Evolutionary conservation across 2,888 invertebrate species (phyloP).

Genomic region (Oeneis ivallda): DNA sequence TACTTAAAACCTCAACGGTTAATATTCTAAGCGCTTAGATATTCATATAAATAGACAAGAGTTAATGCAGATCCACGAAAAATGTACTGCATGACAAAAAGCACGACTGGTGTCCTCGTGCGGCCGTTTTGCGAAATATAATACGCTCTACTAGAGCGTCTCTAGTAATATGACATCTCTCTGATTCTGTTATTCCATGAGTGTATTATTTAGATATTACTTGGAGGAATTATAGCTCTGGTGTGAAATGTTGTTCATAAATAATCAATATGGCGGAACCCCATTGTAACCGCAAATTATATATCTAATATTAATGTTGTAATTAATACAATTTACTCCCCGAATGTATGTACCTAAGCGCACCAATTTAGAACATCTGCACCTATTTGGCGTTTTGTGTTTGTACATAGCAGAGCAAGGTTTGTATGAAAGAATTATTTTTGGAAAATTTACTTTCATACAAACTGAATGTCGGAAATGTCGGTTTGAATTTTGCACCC

Average conservation of each 20-base stretch:
- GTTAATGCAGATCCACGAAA: neutral
- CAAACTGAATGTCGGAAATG: no score
- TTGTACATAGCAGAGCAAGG: no score
- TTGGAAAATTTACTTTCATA: no score
- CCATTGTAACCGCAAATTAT: conserved; percentile 1
- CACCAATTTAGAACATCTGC: no score
- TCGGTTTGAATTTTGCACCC: no score
- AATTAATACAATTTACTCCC: neutral
- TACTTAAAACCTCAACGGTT: no score
- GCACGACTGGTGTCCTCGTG: neutral
- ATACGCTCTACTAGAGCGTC: neutral
- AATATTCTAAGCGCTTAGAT: no score
- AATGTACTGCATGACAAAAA: neutral
- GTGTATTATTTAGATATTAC: conserved; percentile 6
- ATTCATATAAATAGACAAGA: no score
- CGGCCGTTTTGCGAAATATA: neutral
- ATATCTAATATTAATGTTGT: neutral
- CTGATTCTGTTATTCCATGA: neutral
- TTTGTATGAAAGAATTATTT: no score
- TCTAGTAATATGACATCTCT: neutral
- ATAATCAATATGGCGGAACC: neutral
- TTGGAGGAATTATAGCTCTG: neutral
- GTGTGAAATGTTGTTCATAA: conserved; percentile 12
- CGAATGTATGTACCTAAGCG: no score
- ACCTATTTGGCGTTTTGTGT: no score